Conservation (phyloP, 2,797 vertebrate species). For the Gallinago solitaria region DNA sequence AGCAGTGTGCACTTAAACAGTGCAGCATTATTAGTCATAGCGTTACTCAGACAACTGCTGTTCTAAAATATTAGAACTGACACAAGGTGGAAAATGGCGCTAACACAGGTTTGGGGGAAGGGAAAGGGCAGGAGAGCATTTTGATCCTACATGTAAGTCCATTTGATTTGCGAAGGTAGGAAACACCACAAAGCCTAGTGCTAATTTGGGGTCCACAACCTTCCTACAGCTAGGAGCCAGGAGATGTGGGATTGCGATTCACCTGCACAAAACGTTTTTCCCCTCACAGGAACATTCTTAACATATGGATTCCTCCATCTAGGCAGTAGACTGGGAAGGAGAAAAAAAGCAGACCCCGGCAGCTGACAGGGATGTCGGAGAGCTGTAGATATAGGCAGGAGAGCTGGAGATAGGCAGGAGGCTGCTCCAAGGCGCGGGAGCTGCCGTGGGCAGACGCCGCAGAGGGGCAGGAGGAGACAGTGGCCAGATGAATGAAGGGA, state of each 20-base stretch:
- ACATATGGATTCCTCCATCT: background rate
- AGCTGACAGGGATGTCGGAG: background rate
- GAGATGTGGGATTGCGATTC: background rate
- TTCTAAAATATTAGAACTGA: background rate
- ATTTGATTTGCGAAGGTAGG: background rate
- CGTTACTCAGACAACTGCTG: background rate
- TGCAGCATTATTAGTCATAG: background rate
- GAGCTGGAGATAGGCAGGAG: background rate
- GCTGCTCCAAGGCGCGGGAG: accelerated
- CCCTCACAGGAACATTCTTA: background rate
- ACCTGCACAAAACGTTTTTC: background rate
- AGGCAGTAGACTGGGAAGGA: background rate
- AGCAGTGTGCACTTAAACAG: background rate
- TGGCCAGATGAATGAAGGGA: accelerated
- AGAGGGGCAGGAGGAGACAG: background rate
- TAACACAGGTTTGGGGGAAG: background rate
- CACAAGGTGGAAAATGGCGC: background rate
- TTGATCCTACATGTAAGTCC: background rate
- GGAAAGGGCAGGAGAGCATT: background rate
- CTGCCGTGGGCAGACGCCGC: accelerated
- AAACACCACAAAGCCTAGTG: background rate
- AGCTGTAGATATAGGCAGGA: background rate
- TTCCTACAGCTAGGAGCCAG: background rate
- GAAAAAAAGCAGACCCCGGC: background rate
- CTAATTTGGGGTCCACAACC: background rate